phyloP scores from a whole-genome alignment of 2,888 invertebrate species.

The Nomada ferruginata region DNA sequence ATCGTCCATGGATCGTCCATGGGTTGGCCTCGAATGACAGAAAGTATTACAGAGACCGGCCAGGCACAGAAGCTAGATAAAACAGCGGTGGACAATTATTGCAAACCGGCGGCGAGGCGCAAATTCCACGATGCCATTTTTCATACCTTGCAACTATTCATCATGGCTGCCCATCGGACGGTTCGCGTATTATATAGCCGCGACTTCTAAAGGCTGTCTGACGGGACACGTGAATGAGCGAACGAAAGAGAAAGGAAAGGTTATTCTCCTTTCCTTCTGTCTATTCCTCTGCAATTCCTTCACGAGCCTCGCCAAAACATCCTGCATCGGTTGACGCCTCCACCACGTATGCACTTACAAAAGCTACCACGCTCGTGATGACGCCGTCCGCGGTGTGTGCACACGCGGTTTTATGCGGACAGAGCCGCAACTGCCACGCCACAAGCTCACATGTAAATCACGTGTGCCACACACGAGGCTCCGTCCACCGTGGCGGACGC shows the following conservation, averaged over 20 bases:
- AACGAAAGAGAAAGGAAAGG: neutral
- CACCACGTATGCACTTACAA: conserved; percentile 50
- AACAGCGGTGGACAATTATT: too few species aligned
- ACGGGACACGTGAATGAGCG: conserved; percentile 6
- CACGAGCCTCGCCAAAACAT: conserved; percentile 74
- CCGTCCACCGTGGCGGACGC: conserved; percentile 36
- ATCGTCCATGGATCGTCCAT: neutral
- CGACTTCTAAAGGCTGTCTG: conserved; percentile 44
- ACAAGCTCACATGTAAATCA: conserved; percentile 72
- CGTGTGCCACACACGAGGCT: conserved; percentile 71
- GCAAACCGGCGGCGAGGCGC: neutral
- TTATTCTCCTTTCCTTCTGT: conserved; percentile 36
- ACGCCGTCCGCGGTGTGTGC: conserved; percentile 32
- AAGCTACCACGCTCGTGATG: conserved; percentile 52
- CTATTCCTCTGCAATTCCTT: conserved; percentile 72
- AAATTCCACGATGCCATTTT: conserved; percentile 28
- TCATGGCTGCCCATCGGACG: conserved; percentile 45
- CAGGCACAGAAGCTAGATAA: too few species aligned
- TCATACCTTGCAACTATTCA: conserved; percentile 49
- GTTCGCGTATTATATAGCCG: conserved; percentile 21
- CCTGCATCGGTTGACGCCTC: conserved; percentile 69
- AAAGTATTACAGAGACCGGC: too few species aligned
- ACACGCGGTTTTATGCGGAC: conserved; percentile 37
- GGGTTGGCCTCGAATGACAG: too few species aligned
- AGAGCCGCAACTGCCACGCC: conserved; percentile 59